Evolutionary conservation across 2,888 invertebrate genomes (phyloP).

Genomic region (Chalcis sispes): DNA sequence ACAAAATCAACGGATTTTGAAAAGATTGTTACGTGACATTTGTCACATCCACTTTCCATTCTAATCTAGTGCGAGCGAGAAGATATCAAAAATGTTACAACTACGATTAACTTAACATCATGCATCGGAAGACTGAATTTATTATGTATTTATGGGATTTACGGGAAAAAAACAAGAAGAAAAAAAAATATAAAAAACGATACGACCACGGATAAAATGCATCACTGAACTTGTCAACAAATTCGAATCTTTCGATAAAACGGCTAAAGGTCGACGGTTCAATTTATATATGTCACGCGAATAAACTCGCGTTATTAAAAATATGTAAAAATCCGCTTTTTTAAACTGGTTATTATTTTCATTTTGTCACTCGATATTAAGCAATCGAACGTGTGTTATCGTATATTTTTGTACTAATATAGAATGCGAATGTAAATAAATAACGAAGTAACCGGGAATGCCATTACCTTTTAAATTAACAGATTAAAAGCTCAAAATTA

Average conservation of each 20-base stretch:
- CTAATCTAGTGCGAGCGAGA: background rate
- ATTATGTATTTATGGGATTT: too few species aligned
- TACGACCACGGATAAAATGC: background rate
- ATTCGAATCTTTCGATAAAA: constrained; percentile 4
- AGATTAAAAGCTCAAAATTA: too few species aligned
- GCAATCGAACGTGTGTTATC: too few species aligned
- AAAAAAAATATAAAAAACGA: background rate
- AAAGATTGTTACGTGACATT: constrained; percentile 39
- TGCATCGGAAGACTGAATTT: background rate
- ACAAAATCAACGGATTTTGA: background rate
- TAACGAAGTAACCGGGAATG: too few species aligned
- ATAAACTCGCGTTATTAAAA: too few species aligned
- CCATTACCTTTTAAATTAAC: too few species aligned
- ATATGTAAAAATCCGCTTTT: too few species aligned
- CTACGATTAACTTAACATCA: constrained; percentile 3
- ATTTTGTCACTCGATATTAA: too few species aligned
- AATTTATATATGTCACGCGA: background rate
- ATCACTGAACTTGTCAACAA: background rate
- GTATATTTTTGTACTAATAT: too few species aligned
- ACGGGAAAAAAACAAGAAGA: too few species aligned
- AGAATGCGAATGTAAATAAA: too few species aligned
- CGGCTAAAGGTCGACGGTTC: background rate
- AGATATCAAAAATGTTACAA: constrained; percentile 11
- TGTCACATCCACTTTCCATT: constrained; percentile 17
- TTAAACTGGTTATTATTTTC: too few species aligned